Conservation (phyloP, 2,113 vertebrate genomes). For the Halcyon malimbica region DNA sequence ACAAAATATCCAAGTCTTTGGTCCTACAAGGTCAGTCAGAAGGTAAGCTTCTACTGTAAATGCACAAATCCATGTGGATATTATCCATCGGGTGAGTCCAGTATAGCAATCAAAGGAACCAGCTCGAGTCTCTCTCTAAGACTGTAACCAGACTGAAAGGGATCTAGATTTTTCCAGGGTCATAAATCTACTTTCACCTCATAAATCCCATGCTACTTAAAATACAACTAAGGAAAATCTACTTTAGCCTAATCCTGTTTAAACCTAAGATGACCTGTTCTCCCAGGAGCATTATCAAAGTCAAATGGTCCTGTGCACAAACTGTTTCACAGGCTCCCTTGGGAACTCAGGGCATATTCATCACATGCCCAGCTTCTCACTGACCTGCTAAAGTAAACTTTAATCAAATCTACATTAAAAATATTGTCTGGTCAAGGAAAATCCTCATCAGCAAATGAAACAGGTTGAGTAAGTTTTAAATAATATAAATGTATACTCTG, state of each 20-base stretch:
- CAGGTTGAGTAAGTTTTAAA: background rate
- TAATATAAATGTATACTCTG: background rate
- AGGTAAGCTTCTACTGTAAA: background rate
- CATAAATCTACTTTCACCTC: conserved; percentile 35
- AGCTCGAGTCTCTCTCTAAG: background rate
- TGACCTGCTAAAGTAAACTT: background rate
- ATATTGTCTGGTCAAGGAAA: background rate
- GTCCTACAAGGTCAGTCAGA: background rate
- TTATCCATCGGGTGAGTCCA: background rate
- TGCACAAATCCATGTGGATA: background rate
- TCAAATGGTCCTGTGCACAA: background rate
- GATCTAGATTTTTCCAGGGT: conserved; percentile 14
- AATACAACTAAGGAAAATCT: conserved; percentile 39
- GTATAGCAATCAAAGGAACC: background rate
- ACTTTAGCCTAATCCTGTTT: conserved; percentile 67
- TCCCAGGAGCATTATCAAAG: conserved; percentile 46
- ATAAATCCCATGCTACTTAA: conserved; percentile 48
- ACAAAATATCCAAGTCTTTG: background rate
- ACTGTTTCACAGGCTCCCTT: background rate
- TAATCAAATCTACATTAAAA: background rate
- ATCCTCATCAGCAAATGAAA: background rate
- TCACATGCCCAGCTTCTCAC: background rate
- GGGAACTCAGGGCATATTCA: background rate
- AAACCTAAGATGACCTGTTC: conserved; percentile 53
- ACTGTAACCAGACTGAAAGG: background rate